Conservation (phyloP, 1,140 invertebrate genomes). For the Ips typographus region DNA sequence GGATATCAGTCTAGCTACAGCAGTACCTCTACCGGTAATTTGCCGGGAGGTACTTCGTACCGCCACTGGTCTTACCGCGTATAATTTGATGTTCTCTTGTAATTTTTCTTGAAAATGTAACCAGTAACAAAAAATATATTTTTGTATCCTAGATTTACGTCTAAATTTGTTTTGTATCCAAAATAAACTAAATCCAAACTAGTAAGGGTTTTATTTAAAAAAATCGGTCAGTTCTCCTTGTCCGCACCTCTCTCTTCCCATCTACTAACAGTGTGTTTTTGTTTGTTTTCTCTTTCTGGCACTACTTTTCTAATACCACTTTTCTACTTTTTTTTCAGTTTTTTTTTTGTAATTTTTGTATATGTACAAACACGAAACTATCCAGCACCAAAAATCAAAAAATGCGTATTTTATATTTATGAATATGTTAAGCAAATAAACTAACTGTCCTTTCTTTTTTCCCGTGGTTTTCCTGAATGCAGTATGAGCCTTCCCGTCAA, state of each 20-base stretch:
- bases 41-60: slow-evolving; percentile 77
- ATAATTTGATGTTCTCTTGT: slow-evolving; percentile 53
- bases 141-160: slow-evolving; percentile 25
- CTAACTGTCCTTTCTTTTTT: slow-evolving; percentile 40
- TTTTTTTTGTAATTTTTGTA: not conserved
- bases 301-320: slow-evolving; percentile 15
- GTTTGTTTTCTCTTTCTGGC: slow-evolving; percentile 13
- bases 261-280: slow-evolving; percentile 17
- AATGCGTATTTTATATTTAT: slow-evolving; percentile 1
- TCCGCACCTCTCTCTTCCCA: slow-evolving; percentile 4
- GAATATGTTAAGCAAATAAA: slow-evolving; percentile 19
- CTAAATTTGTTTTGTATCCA: slow-evolving; percentile 20
- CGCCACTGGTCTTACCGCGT: slow-evolving; percentile 84
- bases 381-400: not conserved
- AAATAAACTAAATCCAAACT: slow-evolving; percentile 16
- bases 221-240: not conserved
- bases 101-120: not conserved
- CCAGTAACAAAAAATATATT: slow-evolving; percentile 11
- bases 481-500: slow-evolving; percentile 48
- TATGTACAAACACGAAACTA: not conserved
- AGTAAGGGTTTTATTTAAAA: too few species aligned
- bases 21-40: slow-evolving; percentile 69
- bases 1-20: slow-evolving; percentile 76
- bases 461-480: slow-evolving; percentile 28
- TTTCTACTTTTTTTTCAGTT: slow-evolving; percentile 11